phyloP scores from a whole-genome alignment of 2,113 vertebrate species.

The Gnathonemus longibarbis region DNA sequence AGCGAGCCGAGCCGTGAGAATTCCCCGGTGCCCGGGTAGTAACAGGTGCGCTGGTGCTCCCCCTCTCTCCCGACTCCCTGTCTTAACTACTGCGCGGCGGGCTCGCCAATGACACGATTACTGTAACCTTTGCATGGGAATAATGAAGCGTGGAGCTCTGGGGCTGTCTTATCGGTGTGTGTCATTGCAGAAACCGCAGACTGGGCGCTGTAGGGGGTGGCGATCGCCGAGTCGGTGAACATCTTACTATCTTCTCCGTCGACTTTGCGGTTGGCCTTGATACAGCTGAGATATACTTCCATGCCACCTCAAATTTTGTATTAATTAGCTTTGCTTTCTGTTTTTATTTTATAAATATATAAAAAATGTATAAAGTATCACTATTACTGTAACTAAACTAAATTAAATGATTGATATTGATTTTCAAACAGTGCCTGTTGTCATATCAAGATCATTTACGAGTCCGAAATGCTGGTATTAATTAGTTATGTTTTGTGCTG shows the following conservation, averaged over 20 bases:
- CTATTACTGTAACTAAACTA: background rate
- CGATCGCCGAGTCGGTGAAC: background rate
- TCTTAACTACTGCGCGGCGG: background rate
- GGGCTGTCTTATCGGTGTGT: constrained; percentile 13
- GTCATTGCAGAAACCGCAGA: constrained; percentile 12
- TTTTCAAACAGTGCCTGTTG: background rate
- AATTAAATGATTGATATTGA: background rate
- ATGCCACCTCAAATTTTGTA: background rate
- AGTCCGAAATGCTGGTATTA: background rate
- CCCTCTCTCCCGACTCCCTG: background rate
- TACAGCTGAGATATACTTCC: background rate
- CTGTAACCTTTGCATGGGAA: constrained; percentile 19
- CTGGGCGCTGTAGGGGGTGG: background rate
- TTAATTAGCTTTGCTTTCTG: background rate
- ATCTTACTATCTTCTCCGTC: background rate
- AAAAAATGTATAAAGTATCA: background rate
- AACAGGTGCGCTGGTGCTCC: constrained; percentile 1
- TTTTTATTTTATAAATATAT: background rate
- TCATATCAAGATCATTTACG: background rate
- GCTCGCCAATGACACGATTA: constrained; percentile 13
- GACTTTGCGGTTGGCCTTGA: background rate
- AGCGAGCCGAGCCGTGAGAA: background rate
- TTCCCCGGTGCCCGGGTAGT: background rate
- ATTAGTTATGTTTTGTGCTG: background rate
- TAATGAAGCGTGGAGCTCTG: constrained; percentile 22